Base-by-base conservation (phyloP, 1,140 invertebrate genomes). In the Drosophila albomicans region DNA sequence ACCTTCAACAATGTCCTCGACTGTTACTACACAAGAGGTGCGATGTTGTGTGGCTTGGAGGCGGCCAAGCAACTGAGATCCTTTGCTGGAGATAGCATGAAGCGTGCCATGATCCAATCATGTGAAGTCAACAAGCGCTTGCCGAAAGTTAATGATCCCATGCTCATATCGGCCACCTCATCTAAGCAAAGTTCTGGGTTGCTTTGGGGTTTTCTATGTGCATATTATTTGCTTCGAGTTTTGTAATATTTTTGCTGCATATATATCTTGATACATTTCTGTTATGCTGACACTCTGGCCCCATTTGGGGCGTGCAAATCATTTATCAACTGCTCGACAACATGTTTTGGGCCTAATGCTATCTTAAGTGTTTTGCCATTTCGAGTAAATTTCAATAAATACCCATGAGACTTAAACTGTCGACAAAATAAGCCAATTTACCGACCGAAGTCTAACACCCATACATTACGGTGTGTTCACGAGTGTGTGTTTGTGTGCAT, bases 401-500 rank as follows among this genome's bases (percentile, higher is more conserved):
- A 81, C 84, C 84, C 78, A 45, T 52, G 70, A 78, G 84, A 78
- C 85, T 84, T 84, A 75, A 70, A 76, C 84, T 88, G 85, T 84
- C 85, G 85, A 89, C 85, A 78, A 84, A 89, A 78, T 89, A 88
- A 88, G 84, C 84, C 84, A 88, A 88, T 88, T 88, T 88, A 81
- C 85, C 62, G 62, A 62, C 63, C 62, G 62, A 62, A 58, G 70
- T 46, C 45, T 43, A 46, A 51, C 61, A 54, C 67, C 30, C 67
- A 72, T 45, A 62, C 68, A 57, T 52, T 64, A 51, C 41, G 48
- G 30, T 10, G n/a, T 28, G 35, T 45, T 3, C 13, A 15, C 38
- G 67, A 62, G 71, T 56, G 32, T 15, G 45, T 49, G 32, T 57
- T 25, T 25, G 20, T 25, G 20, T 72, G 54, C 35, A 30, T 61